These are phyloP conservation scores for Sebastes nivosus DNA, from an alignment of 2,797 vertebrate species.

Conservation along the genomic window DNA sequence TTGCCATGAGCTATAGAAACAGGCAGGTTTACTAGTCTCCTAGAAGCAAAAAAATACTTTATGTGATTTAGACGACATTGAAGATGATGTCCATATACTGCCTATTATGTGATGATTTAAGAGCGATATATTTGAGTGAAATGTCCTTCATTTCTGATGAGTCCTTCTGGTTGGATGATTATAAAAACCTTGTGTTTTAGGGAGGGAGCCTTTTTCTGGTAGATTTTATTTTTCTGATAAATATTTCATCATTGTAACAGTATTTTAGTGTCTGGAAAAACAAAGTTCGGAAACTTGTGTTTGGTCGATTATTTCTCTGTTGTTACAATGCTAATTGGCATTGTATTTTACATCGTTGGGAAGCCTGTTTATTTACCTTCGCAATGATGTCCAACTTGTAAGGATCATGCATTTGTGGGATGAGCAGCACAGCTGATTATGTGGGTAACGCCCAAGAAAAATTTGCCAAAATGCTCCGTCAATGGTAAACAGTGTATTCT, in stretches of 20 bases:
- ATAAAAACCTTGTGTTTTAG: neutral
- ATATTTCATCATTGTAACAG: neutral
- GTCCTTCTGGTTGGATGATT: neutral
- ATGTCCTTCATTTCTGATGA: neutral
- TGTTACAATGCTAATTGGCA: no score
- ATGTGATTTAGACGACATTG: neutral
- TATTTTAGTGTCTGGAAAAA: no score
- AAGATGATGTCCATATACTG: neutral
- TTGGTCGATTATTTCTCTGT: no score
- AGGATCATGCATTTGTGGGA: no score
- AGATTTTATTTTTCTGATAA: neutral
- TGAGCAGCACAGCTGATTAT: no score
- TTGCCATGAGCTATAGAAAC: neutral
- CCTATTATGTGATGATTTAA: neutral
- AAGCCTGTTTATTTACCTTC: no score
- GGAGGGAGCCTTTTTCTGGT: neutral
- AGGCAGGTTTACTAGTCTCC: neutral
- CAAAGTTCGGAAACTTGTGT: no score
- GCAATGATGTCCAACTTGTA: no score
- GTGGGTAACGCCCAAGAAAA: no score
- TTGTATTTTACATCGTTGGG: no score
- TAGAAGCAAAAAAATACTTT: neutral
- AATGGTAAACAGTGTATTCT: no score
- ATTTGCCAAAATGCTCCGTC: no score
- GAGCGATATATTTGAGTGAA: neutral